Evolutionary conservation across 2,113 vertebrate species (phyloP).

Genomic region (Varanus salvator): DNA sequence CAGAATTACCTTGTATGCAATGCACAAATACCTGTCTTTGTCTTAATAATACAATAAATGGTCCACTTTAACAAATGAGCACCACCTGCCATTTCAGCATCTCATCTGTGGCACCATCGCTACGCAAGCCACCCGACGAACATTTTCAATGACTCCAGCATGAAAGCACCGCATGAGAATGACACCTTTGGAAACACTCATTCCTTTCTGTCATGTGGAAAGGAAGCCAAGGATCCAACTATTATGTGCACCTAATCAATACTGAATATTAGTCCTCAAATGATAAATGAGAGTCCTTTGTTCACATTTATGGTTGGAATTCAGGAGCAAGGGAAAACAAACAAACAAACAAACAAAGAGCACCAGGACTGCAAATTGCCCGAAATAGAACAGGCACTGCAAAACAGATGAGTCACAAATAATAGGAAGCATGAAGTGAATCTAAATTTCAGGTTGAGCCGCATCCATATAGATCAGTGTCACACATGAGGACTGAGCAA

Average conservation of each 20-base stretch:
- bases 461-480: background rate
- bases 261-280: background rate
- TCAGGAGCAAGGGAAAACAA: background rate
- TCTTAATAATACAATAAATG: slow-evolving; percentile 42
- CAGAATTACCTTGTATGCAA: slow-evolving; percentile 26
- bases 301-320: background rate
- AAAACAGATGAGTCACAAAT: slow-evolving; percentile 10
- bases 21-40: slow-evolving; percentile 15
- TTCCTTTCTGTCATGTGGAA: background rate
- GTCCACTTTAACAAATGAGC: slow-evolving; percentile 39
- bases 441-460: background rate
- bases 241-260: slow-evolving; percentile 40
- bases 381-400: background rate
- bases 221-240: background rate
- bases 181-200: background rate
- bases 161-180: background rate
- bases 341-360: too few species aligned
- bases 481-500: background rate
- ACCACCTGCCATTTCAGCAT: slow-evolving; percentile 24
- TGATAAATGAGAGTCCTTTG: background rate
- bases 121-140: slow-evolving; percentile 17
- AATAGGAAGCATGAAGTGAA: slow-evolving; percentile 25
- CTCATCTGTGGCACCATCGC: slow-evolving; percentile 25
- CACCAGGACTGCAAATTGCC: slow-evolving; percentile 22
- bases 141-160: background rate